Conservation (phyloP, 2,888 invertebrate genomes). For the Ectemnius cavifrons region DNA sequence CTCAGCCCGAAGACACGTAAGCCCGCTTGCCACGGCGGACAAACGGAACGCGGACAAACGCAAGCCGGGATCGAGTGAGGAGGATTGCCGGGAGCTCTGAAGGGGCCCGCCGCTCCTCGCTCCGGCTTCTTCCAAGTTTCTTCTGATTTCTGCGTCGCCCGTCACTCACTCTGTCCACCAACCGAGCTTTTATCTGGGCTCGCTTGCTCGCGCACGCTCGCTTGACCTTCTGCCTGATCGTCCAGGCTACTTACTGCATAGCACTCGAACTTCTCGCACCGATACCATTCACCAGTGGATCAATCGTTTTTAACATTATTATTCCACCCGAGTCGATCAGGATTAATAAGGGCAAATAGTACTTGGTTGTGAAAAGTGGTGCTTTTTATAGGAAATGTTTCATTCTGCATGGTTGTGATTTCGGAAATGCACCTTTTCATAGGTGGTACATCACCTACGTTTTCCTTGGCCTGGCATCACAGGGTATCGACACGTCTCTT, state of each 20-base stretch:
- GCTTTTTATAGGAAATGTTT: no score
- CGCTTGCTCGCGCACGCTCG: conserved; percentile 40
- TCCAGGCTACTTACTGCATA: neutral
- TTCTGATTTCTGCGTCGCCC: conserved; percentile 61
- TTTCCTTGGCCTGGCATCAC: conserved; percentile 10
- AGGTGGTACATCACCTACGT: no score
- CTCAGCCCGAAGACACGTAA: conserved; percentile 48
- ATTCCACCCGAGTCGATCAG: no score
- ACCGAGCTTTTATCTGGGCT: conserved; percentile 54
- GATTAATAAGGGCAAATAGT: no score
- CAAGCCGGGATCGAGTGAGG: conserved; percentile 62
- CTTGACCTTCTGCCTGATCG: conserved; percentile 39
- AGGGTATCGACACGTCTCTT: conserved; percentile 73
- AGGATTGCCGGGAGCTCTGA: no score
- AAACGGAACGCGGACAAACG: conserved; percentile 44
- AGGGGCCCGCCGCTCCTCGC: no score
- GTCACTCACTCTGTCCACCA: conserved; percentile 60
- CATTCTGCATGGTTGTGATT: no score
- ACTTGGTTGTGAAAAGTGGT: no score
- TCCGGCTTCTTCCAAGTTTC: conserved; percentile 51
- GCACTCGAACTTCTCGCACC: neutral
- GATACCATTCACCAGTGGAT: neutral
- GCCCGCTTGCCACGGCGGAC: conserved; percentile 29
- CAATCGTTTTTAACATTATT: no score
- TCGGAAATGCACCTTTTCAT: no score